These are phyloP conservation scores for Antheraea pernyi DNA, from an alignment of 1,140 invertebrate genomes.

Conservation along the genomic window DNA sequence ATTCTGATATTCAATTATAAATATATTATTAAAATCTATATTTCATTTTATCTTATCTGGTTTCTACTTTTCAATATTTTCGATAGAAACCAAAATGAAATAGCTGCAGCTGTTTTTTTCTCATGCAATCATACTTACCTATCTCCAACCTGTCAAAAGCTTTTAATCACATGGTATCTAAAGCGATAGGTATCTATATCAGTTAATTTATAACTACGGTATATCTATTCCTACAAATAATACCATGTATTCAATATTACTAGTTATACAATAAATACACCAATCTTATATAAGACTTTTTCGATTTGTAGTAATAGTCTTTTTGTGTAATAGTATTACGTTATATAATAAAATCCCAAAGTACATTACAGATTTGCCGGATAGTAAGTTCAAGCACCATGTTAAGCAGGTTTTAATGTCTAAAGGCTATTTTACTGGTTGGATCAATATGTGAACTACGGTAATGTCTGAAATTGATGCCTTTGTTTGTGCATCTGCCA, in stretches of 20 bases:
- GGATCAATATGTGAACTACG: too few species aligned
- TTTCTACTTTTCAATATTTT: constrained; percentile 11
- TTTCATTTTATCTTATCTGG: constrained; percentile 11
- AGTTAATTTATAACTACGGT: constrained; percentile 23
- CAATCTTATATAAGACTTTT: background rate
- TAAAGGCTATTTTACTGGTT: too few species aligned
- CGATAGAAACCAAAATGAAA: constrained; percentile 8
- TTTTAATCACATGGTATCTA: constrained; percentile 26
- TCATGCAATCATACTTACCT: constrained; percentile 19
- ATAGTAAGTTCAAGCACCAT: too few species aligned
- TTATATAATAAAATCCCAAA: too few species aligned
- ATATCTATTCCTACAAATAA: background rate
- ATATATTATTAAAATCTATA: background rate
- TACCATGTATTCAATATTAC: background rate
- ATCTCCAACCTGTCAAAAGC: constrained; percentile 19
- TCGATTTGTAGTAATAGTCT: background rate
- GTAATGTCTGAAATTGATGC: too few species aligned
- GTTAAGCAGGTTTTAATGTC: too few species aligned
- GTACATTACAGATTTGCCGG: too few species aligned
- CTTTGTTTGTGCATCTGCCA: too few species aligned
- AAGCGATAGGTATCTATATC: constrained; percentile 25
- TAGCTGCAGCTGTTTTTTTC: constrained; percentile 20
- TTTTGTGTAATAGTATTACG: background rate
- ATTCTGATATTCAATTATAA: background rate
- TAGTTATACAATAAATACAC: background rate